These are phyloP conservation scores for Diabrotica undecimpunctata DNA, from an alignment of 1,140 invertebrate species.

Conservation along the genomic window DNA sequence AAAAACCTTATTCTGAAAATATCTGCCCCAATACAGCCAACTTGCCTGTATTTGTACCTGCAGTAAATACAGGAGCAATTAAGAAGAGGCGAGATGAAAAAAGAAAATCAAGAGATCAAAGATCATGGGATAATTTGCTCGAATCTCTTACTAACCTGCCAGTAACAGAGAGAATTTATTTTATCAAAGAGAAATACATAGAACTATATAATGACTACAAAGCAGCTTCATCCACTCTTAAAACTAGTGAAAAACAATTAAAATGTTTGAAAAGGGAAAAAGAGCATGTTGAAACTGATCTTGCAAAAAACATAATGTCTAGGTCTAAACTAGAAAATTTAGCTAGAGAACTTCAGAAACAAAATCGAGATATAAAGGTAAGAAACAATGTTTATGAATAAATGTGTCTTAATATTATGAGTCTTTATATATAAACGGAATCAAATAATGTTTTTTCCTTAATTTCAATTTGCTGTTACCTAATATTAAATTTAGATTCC, in stretches of 20 bases:
- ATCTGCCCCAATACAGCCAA: no score
- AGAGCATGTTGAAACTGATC: constrained; percentile 77
- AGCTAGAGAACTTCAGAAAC: constrained; percentile 84
- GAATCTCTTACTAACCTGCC: constrained; percentile 21
- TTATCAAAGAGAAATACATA: constrained; percentile 52
- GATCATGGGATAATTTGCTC: constrained; percentile 35
- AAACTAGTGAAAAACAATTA: constrained; percentile 64
- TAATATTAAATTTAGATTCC: no score
- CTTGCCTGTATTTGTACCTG: no score
- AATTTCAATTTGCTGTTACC: no score
- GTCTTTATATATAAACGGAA: no score
- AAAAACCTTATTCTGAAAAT: no score
- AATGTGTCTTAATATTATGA: no score
- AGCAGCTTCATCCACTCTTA: constrained; percentile 48
- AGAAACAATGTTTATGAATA: no score
- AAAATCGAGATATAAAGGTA: constrained; percentile 85
- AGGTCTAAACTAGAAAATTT: constrained; percentile 79
- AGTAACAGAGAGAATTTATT: constrained; percentile 28
- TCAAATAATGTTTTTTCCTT: no score
- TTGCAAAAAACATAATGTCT: constrained; percentile 77
- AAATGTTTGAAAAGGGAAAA: constrained; percentile 68
- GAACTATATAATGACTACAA: constrained; percentile 76
- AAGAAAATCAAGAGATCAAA: constrained; percentile 28
- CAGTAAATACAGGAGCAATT: constrained; percentile 3
- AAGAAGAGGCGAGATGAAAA: constrained; percentile 38